Evolutionary conservation across 2,113 vertebrate species (phyloP), one percentile per base, ranked within the genome.

Genomic region (Puntigrus tetrazona): DNA sequence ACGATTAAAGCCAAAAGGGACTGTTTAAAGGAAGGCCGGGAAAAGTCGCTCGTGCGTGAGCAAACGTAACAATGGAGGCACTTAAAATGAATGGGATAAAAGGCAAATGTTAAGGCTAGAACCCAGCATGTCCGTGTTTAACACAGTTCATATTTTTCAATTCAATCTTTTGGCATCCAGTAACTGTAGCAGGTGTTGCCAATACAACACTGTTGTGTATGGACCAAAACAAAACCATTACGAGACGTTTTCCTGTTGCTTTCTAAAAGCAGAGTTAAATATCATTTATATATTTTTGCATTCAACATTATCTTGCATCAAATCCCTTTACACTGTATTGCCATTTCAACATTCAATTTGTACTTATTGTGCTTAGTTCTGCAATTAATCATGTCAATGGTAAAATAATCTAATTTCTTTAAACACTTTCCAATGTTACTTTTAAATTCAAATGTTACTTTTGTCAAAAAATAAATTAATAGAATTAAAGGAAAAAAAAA

Each of bases 301-400:
- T 73, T 27, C 45, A 78, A 84, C 78, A 16, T 88, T 83, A 81
- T 88, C 77, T 85, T 31, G 20, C 22, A 82, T 83, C 70, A 84
- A 88, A 85, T 86, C 83, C 81, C 74, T 86, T 65, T 82, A 88
- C 87, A 85, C 85, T 78, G 63, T 89, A 92, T 93, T 91, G 90
- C 88, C 81, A 86, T 88, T 67, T 89, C 88, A 80, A 90, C 87
- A 88, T 91, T 92, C 86, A 91, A 36, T 52, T 81, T 70, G 29
- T 52, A 88, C 38, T 80, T 55, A 85, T 92, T 93, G 93, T 94
- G 93, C 92, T 92, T 92, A 87, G 87, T 69, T 89, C 55, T 89
- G 88, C 87, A 7, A 88, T 87, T 87, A 41, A 50, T 67, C 69
- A 84, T 52, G 76, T 78, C 59, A 78, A 87, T 72, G 65, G 85